Base-by-base conservation (phyloP, 2,888 invertebrate genomes). In the Pristionchus arcanus region DNA sequence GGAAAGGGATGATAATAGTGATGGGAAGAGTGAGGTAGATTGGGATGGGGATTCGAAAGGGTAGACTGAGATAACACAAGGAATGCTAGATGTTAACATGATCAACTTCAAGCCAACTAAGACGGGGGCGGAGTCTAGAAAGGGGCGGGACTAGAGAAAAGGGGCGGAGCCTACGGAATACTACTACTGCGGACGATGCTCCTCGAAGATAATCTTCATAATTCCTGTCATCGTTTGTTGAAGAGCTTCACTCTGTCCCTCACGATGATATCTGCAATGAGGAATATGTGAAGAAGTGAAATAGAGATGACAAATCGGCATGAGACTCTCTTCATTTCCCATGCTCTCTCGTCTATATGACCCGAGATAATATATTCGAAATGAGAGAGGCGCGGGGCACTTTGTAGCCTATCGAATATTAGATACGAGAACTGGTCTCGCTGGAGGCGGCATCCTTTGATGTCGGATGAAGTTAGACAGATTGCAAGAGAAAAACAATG, bases 51-150 rank as follows among this genome's bases (percentile, higher is more conserved):
- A 15, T 37, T 25, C 77, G 49, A 81, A 81, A 81, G 81, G 81
- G 81, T 81, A 49, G n/a, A 81, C 81, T 81, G 81, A 81, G 81
- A 81, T 81, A 53, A 81, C 49, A 81, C 42, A 81, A 81, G 81
- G 49, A 49, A 81, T 53, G 49, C 49, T 49, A 81, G 49, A 49
- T 49, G 49, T 42, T n/a, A 81, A 49, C 13, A 81, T 81, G 49
- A 81, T 53, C 1, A 19, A 53, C 13, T 28, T 16, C n/a, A 37
- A 31, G 42, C 34, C 37, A 77, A 21, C 81, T 81, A 53, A 21
- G 28, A 49, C 53, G 49, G 42, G 49, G 81, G 49, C 74, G 74
- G 74, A 74, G 74, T 37, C 74, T 74, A 25, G n/a, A 68, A n/a
- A 68, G 59, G 59, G 59, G 59, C 31, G 68, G 31, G 68, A 11